phyloP scores from a whole-genome alignment of 2,797 vertebrate species.

The Ctenopoma multispine region DNA sequence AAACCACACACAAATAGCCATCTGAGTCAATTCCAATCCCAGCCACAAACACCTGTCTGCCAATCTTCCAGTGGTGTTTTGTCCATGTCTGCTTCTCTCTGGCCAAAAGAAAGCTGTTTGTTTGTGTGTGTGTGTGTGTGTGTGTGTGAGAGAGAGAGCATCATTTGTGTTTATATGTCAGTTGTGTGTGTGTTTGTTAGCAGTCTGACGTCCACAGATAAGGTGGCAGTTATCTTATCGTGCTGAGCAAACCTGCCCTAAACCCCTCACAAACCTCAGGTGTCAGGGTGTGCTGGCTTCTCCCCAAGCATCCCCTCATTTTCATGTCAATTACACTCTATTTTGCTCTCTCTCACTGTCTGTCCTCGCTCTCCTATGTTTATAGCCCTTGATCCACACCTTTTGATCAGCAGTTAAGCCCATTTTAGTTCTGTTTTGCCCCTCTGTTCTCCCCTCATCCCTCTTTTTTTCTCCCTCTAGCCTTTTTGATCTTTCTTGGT shows the following conservation, averaged over 20 bases:
- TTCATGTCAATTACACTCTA: slow-evolving; percentile 71
- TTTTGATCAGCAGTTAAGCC: slow-evolving; percentile 52
- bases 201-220: slow-evolving; percentile 76
- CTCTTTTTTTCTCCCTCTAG: not conserved
- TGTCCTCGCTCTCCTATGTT: slow-evolving; percentile 20
- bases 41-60: slow-evolving; percentile 62
- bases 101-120: slow-evolving; percentile 44
- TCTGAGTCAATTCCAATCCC: slow-evolving; percentile 52
- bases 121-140: slow-evolving; percentile 30
- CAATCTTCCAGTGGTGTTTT: slow-evolving; percentile 55
- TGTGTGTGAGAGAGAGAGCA: slow-evolving; percentile 33
- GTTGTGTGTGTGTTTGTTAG: slow-evolving; percentile 40
- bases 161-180: slow-evolving; percentile 46
- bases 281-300: slow-evolving; percentile 57
- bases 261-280: slow-evolving; percentile 68
- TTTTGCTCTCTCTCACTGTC: slow-evolving; percentile 38
- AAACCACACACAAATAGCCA: slow-evolving; percentile 22
- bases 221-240: slow-evolving; percentile 77
- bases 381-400: slow-evolving; percentile 20
- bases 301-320: slow-evolving; percentile 61
- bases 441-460: slow-evolving; percentile 35
- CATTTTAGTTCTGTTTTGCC: slow-evolving; percentile 45
- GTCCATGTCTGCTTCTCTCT: slow-evolving; percentile 34
- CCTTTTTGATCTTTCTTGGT: slow-evolving; percentile 52
- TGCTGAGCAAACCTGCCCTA: slow-evolving; percentile 67